Percentiles rank a stretch among this genome's conserved stretches.
These are phyloP conservation scores for Echiichthys vipera DNA, from an alignment of 2,797 vertebrate genomes.

Conservation along the genomic window DNA sequence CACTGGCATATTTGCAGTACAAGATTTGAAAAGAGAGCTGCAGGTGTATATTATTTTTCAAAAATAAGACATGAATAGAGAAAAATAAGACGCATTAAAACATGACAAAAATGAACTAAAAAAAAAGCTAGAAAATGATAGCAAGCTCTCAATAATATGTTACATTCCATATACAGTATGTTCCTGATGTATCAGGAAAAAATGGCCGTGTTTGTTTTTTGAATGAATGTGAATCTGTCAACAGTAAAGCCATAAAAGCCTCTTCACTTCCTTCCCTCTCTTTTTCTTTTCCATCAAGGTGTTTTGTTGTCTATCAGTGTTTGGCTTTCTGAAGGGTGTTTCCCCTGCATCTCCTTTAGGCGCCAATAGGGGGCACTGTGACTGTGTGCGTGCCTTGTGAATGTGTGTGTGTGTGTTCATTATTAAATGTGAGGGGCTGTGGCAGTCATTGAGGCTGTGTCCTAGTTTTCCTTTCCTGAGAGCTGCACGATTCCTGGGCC, in stretches of 20 bases:
- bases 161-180: background rate
- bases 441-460: constrained; percentile 81
- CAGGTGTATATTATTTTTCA: background rate
- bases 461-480: constrained; percentile 88
- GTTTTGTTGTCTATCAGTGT: constrained; percentile 15
- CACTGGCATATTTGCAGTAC: too few relatives aligned
- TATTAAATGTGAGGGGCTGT: constrained; percentile 66
- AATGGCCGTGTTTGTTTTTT: background rate
- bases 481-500: constrained; percentile 91
- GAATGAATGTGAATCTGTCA: background rate
- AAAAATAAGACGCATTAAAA: background rate
- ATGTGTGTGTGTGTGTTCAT: constrained; percentile 26
- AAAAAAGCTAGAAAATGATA: background rate
- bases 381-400: constrained; percentile 37
- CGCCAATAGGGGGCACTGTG: constrained; percentile 89
- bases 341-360: constrained; percentile 46
- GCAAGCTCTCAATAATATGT: background rate
- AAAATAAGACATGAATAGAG: background rate
- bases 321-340: constrained; percentile 52
- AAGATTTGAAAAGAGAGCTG: background rate
- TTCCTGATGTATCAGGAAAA: background rate
- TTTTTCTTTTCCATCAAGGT: background rate
- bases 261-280: background rate
- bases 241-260: constrained; percentile 5
- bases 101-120: background rate